These are phyloP conservation scores for Cephus pygmeus DNA, from an alignment of 2,888 invertebrate genomes.

Conservation along the genomic window DNA sequence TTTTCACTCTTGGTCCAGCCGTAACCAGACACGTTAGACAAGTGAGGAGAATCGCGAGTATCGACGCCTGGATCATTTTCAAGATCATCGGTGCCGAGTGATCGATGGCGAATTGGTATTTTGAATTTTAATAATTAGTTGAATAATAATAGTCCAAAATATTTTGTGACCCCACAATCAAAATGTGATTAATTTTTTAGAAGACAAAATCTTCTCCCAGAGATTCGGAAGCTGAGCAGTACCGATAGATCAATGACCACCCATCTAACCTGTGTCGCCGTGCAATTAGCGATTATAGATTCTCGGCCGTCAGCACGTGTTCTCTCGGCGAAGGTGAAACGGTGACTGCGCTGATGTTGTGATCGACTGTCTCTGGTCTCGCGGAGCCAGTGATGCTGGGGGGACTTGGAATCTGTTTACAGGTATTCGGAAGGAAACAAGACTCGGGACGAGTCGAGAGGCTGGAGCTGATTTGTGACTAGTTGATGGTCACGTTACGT, in stretches of 20 bases:
- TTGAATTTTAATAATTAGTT: not conserved
- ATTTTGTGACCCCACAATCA: not conserved
- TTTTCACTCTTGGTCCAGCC: constrained; percentile 53
- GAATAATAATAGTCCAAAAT: not conserved
- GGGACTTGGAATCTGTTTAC: not conserved
- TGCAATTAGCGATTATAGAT: not conserved
- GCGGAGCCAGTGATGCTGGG: not conserved
- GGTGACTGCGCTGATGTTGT: constrained; percentile 31
- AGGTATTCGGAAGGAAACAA: not conserved
- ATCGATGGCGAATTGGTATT: not conserved
- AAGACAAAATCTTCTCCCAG: not conserved
- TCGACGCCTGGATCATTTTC: constrained; percentile 3
- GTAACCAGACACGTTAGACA: constrained; percentile 15
- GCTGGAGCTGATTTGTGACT: not conserved
- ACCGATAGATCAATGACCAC: not conserved
- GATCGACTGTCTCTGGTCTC: constrained; percentile 12
- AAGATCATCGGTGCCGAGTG: not conserved
- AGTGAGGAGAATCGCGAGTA: constrained; percentile 13
- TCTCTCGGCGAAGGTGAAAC: constrained; percentile 30
- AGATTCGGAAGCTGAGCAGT: not conserved
- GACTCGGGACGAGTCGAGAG: not conserved
- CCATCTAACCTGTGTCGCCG: not conserved
- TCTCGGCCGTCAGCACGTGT: constrained; percentile 16
- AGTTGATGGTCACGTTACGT: not conserved
- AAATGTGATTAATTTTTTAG: not conserved